Base-by-base conservation (phyloP, 2,113 vertebrate genomes). In the Hemibagrus wyckioides region DNA sequence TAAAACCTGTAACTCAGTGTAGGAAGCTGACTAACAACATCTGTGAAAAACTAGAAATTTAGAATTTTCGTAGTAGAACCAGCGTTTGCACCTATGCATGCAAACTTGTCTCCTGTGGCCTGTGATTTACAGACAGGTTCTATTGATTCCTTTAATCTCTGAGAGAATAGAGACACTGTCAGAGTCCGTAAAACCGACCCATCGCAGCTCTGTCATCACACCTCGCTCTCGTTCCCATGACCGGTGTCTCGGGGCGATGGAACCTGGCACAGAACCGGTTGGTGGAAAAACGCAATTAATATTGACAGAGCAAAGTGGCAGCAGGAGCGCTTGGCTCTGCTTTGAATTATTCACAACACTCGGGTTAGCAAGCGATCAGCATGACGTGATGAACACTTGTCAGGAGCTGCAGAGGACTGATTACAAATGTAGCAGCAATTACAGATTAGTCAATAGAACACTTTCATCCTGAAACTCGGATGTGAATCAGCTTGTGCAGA, bases 301-400 rank as follows among this genome's bases (percentile, higher is more conserved):
- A 89, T 86, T 88, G 86, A 88, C 90, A 89, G 86, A 81, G 67
- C 81, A 87, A 77, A 88, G 81, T 81, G 84, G 65, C 83, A 88
- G 86, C 65, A 86, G 65, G 36, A 86, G 41, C 54, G 57, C 88
- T 75, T 14, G 75, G 85, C 75, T 25, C 73, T 48, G 33, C 67
- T 39, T 57, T 89, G 81, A 89, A 88, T 88, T 88, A 88, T 89
- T 89, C 75, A 89, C 54, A 82, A 83, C 56, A 63, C n/a, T 81
- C 17, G 73, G 79, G 75, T 71, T 82, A 83, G 73, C 65, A 15
- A 50, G 33, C n/a, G 33, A n/a, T 82, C 82, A 71, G 82, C 50
- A n/a, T 44, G 56, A 61, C 19, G 44, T 84, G 82, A 85, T 36
- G n/a, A 88, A 88, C 87, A 84, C 76, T 90, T 88, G 89, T 88